Conservation (phyloP, 2,888 invertebrate genomes). For the Euphydryas editha region DNA sequence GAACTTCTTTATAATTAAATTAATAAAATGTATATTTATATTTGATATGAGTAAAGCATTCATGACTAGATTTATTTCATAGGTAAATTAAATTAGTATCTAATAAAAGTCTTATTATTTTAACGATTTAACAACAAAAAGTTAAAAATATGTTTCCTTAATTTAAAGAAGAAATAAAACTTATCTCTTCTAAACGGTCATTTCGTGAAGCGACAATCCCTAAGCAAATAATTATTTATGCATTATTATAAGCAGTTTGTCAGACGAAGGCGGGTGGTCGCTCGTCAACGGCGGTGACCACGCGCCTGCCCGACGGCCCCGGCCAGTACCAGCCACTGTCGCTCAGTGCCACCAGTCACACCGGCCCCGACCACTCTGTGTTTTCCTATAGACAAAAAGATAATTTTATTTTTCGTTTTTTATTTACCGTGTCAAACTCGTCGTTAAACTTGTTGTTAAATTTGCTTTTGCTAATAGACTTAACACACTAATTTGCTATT, state of each 20-base stretch:
- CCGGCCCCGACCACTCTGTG: conserved; percentile 75
- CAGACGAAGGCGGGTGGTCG: conserved; percentile 71
- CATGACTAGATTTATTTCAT: conserved; percentile 23
- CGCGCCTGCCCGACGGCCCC: conserved; percentile 60
- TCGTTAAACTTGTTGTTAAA: too few species aligned
- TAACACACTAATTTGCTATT: too few species aligned
- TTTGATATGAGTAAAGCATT: conserved; percentile 16
- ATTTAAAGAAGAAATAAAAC: too few species aligned
- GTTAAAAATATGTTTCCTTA: too few species aligned
- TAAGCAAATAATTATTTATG: not conserved
- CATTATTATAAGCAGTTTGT: conserved; percentile 33
- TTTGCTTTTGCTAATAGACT: too few species aligned
- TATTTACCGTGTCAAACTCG: not conserved
- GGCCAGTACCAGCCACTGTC: conserved; percentile 76
- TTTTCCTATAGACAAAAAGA: conserved; percentile 51
- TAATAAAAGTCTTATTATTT: not conserved
- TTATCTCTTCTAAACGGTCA: not conserved
- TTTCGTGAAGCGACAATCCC: conserved; percentile 9
- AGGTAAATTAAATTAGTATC: not conserved
- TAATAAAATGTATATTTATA: not conserved
- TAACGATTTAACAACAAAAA: not conserved
- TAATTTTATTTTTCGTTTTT: not conserved
- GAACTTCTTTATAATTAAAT: not conserved
- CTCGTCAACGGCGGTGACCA: conserved; percentile 58
- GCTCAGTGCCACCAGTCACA: conserved; percentile 81